These are phyloP conservation scores for Diplogasteroides magnus DNA, from an alignment of 1,140 invertebrate genomes.

Conservation along the genomic window DNA sequence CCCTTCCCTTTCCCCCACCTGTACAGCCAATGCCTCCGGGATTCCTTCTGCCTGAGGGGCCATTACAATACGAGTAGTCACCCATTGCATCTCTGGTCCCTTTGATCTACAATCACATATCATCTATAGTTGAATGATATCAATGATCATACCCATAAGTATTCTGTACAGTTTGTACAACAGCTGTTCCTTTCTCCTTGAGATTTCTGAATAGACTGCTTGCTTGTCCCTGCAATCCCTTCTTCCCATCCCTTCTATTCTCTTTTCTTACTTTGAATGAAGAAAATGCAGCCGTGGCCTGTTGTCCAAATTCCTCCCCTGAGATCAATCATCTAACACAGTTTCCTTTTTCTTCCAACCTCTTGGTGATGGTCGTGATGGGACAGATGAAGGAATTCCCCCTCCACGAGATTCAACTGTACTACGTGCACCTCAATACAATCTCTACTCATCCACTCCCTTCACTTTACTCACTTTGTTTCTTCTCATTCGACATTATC, in stretches of 20 bases:
- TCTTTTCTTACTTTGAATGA: not conserved
- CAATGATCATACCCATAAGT: constrained; percentile 12
- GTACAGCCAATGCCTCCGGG: constrained; percentile 30
- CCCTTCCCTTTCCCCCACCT: constrained; percentile 37
- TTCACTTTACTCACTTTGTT: not conserved
- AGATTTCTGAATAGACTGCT: constrained; percentile 74
- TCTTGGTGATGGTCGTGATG: no score
- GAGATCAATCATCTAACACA: no score
- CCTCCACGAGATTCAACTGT: constrained; percentile 85
- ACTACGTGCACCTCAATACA: constrained; percentile 32
- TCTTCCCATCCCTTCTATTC: not conserved
- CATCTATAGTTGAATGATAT: not conserved
- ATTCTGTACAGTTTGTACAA: constrained; percentile 83
- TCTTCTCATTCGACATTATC: no score
- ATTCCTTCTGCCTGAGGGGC: constrained; percentile 33
- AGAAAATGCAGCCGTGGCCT: no score
- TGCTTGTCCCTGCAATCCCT: constrained; percentile 26
- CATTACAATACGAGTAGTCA: constrained; percentile 29
- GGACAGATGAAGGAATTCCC: no score
- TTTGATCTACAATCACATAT: constrained; percentile 4
- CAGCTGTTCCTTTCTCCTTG: constrained; percentile 89
- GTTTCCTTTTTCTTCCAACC: no score
- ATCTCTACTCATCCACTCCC: not conserved
- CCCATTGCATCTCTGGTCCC: constrained; percentile 34
- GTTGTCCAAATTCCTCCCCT: no score